phyloP scores from a whole-genome alignment of 2,113 vertebrate species.

The Rynchops niger region DNA sequence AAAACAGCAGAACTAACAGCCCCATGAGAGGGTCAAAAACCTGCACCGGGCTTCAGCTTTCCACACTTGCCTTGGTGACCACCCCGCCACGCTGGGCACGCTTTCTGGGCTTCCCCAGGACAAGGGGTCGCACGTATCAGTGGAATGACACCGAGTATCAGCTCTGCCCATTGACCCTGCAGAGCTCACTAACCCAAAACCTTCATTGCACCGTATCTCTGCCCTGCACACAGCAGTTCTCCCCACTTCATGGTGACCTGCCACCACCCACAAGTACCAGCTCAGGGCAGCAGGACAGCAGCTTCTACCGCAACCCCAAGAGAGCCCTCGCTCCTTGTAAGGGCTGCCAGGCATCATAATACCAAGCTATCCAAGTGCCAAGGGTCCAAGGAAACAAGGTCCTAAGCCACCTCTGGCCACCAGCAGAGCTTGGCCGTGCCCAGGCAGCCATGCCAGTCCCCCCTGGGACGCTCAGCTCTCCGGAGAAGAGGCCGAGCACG shows the following conservation, averaged over 20 bases:
- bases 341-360: not conserved
- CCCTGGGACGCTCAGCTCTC: not conserved
- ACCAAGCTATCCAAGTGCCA: not conserved
- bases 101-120: not conserved
- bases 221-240: not conserved
- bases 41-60: not conserved
- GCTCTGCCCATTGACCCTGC: not conserved
- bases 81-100: too few species aligned
- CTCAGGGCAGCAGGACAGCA: not conserved
- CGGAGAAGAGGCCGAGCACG: fast-evolving
- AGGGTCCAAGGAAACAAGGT: not conserved
- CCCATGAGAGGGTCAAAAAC: not conserved
- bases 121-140: not conserved
- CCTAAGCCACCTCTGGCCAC: not conserved
- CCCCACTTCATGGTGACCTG: not conserved
- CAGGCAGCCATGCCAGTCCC: fast-evolving
- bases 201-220: too few species aligned
- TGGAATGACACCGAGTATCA: not conserved
- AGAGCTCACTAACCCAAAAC: not conserved
- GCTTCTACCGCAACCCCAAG: not conserved
- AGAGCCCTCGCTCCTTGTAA: not conserved
- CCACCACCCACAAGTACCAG: not conserved
- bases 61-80: not conserved
- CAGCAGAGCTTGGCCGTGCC: not conserved
- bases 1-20: not conserved